phyloP scores from a whole-genome alignment of 2,113 vertebrate genomes.

The Clinocottus analis region DNA sequence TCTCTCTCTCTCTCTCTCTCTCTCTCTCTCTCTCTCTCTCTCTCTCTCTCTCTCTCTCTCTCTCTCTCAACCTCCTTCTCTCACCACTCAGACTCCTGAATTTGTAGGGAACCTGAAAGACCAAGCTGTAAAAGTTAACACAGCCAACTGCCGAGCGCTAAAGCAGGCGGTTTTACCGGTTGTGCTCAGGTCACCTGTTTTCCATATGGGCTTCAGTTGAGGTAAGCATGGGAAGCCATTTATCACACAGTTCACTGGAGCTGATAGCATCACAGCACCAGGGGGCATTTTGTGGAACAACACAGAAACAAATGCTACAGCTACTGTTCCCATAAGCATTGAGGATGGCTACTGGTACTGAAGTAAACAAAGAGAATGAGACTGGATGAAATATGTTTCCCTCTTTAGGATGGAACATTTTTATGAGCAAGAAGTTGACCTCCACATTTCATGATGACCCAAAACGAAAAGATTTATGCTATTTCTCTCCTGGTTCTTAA shows the following conservation, averaged over 20 bases:
- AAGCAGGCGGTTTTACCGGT: constrained; percentile 56
- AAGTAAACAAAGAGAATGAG: constrained; percentile 13
- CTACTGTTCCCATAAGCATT: constrained; percentile 63
- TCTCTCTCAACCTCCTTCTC: background rate
- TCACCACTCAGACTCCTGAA: constrained; percentile 15
- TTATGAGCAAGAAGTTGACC: background rate
- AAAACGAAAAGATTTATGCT: background rate
- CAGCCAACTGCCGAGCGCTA: constrained; percentile 1
- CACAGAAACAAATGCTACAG: constrained; percentile 32
- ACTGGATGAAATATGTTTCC: constrained; percentile 5
- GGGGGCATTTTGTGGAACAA: constrained; percentile 16
- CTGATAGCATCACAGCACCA: constrained; percentile 74
- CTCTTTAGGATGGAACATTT: background rate
- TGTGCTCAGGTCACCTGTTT: constrained; percentile 63
- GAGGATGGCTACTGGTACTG: background rate
- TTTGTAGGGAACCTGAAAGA: constrained; percentile 28
- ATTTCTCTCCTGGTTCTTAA: background rate
- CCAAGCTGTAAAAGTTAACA: constrained; percentile 35
- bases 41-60: background rate
- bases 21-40: constrained; percentile 3
- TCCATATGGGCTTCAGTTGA: constrained; percentile 72
- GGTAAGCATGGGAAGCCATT: constrained; percentile 71
- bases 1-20: background rate
- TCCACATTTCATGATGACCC: background rate
- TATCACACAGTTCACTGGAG: constrained; percentile 58